Conservation (phyloP, 1,140 invertebrate genomes). For the Drosophila varians region DNA sequence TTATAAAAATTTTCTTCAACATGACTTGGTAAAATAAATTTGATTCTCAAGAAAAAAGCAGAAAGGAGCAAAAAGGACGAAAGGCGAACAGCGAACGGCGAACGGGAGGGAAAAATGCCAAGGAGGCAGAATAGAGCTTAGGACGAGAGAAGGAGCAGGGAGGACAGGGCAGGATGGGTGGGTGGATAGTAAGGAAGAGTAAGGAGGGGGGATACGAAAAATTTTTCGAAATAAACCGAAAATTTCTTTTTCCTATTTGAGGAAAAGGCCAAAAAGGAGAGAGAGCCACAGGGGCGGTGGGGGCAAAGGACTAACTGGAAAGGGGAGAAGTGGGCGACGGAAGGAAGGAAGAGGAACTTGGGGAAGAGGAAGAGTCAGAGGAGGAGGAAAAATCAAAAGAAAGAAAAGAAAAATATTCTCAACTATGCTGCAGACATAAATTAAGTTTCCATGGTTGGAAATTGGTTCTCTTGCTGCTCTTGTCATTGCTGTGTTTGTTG, state of each 20-base stretch:
- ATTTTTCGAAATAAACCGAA: constrained; percentile 74
- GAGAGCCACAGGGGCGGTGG: background rate
- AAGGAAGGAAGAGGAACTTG: background rate
- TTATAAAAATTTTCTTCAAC: constrained; percentile 84
- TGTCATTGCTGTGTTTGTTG: constrained; percentile 26
- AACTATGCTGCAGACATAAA: constrained; percentile 84
- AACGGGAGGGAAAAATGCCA: constrained; percentile 38
- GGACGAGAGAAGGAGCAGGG: background rate
- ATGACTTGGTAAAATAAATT: constrained; percentile 84
- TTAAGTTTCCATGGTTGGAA: constrained; percentile 84
- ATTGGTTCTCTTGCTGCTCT: constrained; percentile 68
- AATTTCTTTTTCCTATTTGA: constrained; percentile 70
- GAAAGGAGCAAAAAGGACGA: constrained; percentile 55
- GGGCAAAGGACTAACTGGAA: constrained; percentile 1
- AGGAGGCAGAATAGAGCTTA: constrained; percentile 3
- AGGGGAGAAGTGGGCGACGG: background rate
- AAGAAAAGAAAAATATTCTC: constrained; percentile 81
- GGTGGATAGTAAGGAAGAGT: constrained; percentile 5
- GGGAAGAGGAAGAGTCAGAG: constrained; percentile 20
- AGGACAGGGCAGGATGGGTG: background rate
- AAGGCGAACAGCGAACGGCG: constrained; percentile 8
- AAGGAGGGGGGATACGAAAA: constrained; percentile 22
- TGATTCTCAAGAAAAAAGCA: constrained; percentile 82
- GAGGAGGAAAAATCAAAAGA: constrained; percentile 31
- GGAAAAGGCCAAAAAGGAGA: constrained; percentile 28